These are phyloP conservation scores for Camptogramma bilineatum DNA, from an alignment of 2,888 invertebrate genomes.

Conservation along the genomic window DNA sequence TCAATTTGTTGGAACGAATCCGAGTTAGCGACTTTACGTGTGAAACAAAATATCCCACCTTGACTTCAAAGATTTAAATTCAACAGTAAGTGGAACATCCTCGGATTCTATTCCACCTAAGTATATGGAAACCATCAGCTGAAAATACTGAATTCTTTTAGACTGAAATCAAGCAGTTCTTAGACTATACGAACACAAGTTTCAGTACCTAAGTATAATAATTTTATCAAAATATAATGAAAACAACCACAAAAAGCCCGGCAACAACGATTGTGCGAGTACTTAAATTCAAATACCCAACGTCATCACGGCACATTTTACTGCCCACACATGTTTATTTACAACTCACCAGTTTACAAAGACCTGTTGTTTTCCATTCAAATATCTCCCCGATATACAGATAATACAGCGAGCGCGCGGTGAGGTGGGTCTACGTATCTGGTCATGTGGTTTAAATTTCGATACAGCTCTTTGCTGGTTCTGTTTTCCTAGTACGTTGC, in stretches of 20 bases:
- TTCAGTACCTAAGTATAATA: too few relatives aligned
- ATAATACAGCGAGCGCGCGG: constrained; percentile 30
- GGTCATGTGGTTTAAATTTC: constrained; percentile 21
- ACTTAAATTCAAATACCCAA: constrained; percentile 30
- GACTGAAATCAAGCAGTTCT: too few relatives aligned
- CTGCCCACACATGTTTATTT: constrained; percentile 49
- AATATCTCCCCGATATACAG: neutral
- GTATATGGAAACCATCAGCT: too few relatives aligned
- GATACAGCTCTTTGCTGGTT: constrained; percentile 52
- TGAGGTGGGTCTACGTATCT: constrained; percentile 44
- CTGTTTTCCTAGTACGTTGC: constrained; percentile 71
- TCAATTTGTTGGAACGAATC: too few relatives aligned
- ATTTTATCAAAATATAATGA: too few relatives aligned
- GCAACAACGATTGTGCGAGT: constrained; percentile 27
- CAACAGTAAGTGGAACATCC: too few relatives aligned
- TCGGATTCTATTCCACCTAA: too few relatives aligned
- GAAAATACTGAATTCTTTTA: too few relatives aligned
- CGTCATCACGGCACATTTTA: constrained; percentile 31
- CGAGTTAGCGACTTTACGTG: too few relatives aligned
- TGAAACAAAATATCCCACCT: too few relatives aligned
- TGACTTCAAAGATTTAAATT: too few relatives aligned
- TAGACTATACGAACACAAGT: too few relatives aligned
- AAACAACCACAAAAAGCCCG: neutral
- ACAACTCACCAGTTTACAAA: constrained; percentile 46
- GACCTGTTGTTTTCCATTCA: constrained; percentile 34